Base-by-base conservation (phyloP, 1,140 invertebrate species). In the Calephelis virginiensis region DNA sequence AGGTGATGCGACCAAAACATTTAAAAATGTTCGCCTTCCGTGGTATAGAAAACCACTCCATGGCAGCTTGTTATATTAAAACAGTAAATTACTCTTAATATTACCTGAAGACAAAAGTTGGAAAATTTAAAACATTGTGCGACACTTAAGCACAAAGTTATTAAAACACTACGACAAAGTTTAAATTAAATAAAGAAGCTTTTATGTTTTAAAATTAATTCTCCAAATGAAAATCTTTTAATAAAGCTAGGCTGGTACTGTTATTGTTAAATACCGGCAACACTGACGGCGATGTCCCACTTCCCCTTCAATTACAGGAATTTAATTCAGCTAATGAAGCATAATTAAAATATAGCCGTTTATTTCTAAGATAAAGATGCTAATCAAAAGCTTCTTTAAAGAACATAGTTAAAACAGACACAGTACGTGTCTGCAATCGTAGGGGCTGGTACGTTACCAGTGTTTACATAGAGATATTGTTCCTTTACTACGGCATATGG, bases 271-370 rank as follows among this genome's bases (percentile, higher is more conserved):
- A 68, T 68, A 66, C 78, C 80, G 79, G 73, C 73, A 79, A 77
- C 76, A 78, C 73, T 76, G 74, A 81, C 74, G 77, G 79, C 75
- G 69, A 81, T 83, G 78, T 80, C 37, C 74, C 72, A 76, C 74
- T 80, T 75, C 75, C 73, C 79, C 83, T 84, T 89, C 86, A 88
- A 89, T 91, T 90, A 89, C 86, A 85, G 78, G 85, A 90, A 88
- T 90, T 91, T 87, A 91, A 91, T 91, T 88, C 85, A 80, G 81
- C 82, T 89, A 91, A 91, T 91, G 89, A 89, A 89, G 84, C 78
- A 75, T 91, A 89, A 91, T 91, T 91, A 91, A 89, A 91, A 89
- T 89, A 88, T 86, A 83, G 78, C 76, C 83, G 78, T 82, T 85
- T 87, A 83, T 85, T 85, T 85, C 75, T 59, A 77, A 82, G 75